Evolutionary conservation across 2,888 invertebrate genomes (phyloP).

Genomic region (Synergus umbraculus): DNA sequence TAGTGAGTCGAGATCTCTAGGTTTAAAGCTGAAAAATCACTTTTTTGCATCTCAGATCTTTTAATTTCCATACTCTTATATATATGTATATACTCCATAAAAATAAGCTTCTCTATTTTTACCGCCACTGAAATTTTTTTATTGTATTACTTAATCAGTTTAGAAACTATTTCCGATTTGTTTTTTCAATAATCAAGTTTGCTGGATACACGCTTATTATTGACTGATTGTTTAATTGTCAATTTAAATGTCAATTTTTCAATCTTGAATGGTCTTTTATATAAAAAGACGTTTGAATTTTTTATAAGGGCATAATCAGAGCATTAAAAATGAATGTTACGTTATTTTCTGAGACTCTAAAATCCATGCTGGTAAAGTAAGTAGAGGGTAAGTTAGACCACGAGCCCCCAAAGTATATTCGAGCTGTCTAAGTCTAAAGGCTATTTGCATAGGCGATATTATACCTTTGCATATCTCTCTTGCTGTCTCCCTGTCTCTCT

Average conservation of each 20-base stretch:
- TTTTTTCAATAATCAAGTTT: no score
- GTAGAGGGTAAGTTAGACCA: slow-evolving; percentile 57
- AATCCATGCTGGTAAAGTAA: slow-evolving; percentile 27
- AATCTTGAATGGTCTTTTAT: background rate
- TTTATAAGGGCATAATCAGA: background rate
- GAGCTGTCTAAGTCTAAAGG: slow-evolving; percentile 76
- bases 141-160: background rate
- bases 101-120: background rate
- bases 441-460: slow-evolving; percentile 77
- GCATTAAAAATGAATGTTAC: background rate
- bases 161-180: background rate
- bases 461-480: slow-evolving; percentile 69
- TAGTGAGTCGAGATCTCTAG: slow-evolving; percentile 46
- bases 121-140: background rate
- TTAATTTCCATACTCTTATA: background rate
- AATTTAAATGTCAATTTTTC: no score
- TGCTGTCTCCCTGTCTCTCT: slow-evolving; percentile 49
- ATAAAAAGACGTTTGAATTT: background rate
- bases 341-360: slow-evolving; percentile 9
- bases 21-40: slow-evolving; percentile 13
- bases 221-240: no score
- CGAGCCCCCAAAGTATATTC: slow-evolving; percentile 71
- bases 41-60: background rate
- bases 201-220: no score
- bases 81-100: background rate